Percentiles rank a stretch among this genome's conserved stretches.
phyloP scores from a whole-genome alignment of 2,888 invertebrate species.

The Scaptomyza parva region DNA sequence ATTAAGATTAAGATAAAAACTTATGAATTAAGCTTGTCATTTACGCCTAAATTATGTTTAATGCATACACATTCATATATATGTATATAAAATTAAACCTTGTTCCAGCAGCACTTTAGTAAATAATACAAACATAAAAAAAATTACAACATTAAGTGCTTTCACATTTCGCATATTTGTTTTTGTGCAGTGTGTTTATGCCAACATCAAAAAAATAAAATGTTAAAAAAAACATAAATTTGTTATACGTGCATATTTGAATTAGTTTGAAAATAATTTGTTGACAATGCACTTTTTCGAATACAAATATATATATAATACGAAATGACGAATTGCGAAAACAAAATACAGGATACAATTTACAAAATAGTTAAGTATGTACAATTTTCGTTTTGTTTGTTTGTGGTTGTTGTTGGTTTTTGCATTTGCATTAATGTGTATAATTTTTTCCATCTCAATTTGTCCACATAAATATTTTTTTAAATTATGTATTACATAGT shows the following conservation, averaged over 20 bases:
- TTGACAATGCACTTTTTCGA: conserved; percentile 22
- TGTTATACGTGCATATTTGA: conserved; percentile 13
- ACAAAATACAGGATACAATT: conserved; percentile 69
- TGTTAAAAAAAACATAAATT: conserved; percentile 24
- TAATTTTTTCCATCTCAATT: conserved; percentile 38
- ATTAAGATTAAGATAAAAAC: conserved; percentile 77
- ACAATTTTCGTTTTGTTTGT: conserved; percentile 44
- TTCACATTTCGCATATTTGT: conserved; percentile 21
- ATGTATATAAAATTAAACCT: conserved; percentile 68
- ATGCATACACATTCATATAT: conserved; percentile 19
- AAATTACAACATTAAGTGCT: conserved; percentile 69
- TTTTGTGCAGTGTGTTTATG: conserved; percentile 41
- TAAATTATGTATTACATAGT: conserved; percentile 57
- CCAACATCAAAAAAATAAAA: conserved; percentile 19
- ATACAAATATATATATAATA: conserved; percentile 43
- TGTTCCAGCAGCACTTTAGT: conserved; percentile 70
- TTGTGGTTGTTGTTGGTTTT: conserved; percentile 3
- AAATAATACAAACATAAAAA: conserved; percentile 72
- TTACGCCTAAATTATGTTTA: conserved; percentile 76
- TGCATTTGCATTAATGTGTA: conserved; percentile 22
- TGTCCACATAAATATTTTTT: conserved; percentile 54
- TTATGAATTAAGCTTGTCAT: conserved; percentile 75
- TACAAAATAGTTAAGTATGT: conserved; percentile 77
- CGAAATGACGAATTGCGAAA: conserved; percentile 62
- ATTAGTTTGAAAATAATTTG: conserved; percentile 32